Evolutionary conservation across 2,797 vertebrate genomes (phyloP).

Genomic region (Brachyrhaphis roseni): DNA sequence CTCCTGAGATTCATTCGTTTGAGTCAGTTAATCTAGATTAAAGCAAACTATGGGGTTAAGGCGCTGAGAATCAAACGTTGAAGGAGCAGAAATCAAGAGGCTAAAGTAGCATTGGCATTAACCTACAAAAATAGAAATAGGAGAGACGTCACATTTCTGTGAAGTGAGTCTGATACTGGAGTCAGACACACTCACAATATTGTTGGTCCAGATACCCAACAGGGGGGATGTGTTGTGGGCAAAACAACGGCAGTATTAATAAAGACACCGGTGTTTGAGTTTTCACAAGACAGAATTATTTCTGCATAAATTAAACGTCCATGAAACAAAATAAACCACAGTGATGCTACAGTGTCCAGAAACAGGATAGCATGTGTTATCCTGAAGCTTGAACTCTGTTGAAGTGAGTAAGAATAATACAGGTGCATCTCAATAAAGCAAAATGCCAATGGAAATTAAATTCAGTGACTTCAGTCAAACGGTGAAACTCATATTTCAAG

Average conservation of each 20-base stretch:
- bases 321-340: not conserved
- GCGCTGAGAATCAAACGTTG: constrained; percentile 33
- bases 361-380: not conserved
- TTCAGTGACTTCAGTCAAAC: not conserved
- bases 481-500: not conserved
- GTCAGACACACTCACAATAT: not conserved
- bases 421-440: not conserved
- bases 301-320: not conserved
- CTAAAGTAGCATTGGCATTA: constrained; percentile 35
- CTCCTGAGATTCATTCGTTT: constrained; percentile 35
- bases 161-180: constrained; percentile 25
- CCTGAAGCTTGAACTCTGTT: not conserved
- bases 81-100: constrained; percentile 48
- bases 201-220: not conserved
- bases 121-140: constrained; percentile 26
- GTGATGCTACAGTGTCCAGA: not conserved
- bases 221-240: not conserved
- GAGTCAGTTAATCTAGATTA: constrained; percentile 39
- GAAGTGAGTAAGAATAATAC: not conserved
- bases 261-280: not conserved
- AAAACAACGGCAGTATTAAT: not conserved
- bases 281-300: not conserved
- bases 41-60: constrained; percentile 26
- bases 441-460: not conserved
- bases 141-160: constrained; percentile 51